Percentiles rank a stretch among this genome's conserved stretches.
These are phyloP conservation scores for Limonius californicus DNA, from an alignment of 1,140 invertebrate species.

Conservation along the genomic window DNA sequence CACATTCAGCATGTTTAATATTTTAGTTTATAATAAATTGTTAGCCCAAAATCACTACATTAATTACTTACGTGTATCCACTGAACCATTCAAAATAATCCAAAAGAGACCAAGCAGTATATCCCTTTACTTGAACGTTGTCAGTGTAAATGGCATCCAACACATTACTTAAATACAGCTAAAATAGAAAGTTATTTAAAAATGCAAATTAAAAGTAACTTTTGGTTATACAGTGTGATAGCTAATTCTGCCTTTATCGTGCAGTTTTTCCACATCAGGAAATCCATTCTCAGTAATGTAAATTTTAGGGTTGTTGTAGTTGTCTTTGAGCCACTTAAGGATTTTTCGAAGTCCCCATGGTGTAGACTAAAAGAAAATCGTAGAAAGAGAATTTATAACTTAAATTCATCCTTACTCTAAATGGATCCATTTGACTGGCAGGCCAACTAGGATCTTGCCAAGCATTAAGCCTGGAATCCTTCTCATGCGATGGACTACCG, in stretches of 20 bases:
- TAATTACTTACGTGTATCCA: conserved; percentile 17
- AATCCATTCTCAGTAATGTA: conserved; percentile 74
- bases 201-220: conserved; percentile 38
- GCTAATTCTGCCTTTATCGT: conserved; percentile 51
- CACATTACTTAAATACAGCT: background rate
- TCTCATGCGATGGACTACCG: background rate
- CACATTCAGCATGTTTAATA: background rate
- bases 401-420: background rate
- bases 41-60: too few species aligned
- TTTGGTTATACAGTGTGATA: conserved; percentile 44
- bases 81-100: conserved; percentile 18
- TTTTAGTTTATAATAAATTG: background rate
- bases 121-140: background rate
- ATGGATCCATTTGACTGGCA: background rate
- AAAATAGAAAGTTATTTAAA: background rate
- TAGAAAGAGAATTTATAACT: background rate
- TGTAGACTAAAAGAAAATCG: conserved; percentile 32
- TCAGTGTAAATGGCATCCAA: conserved; percentile 17
- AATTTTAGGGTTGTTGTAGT: conserved; percentile 62
- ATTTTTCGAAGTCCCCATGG: conserved; percentile 54
- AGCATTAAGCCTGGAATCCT: background rate
- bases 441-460: conserved; percentile 1
- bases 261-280: conserved; percentile 47
- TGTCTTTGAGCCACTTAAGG: conserved; percentile 57
- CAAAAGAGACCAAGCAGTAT: conserved; percentile 17